Evolutionary conservation across 2,888 invertebrate genomes (phyloP).

Genomic region (Tholera decimalis): DNA sequence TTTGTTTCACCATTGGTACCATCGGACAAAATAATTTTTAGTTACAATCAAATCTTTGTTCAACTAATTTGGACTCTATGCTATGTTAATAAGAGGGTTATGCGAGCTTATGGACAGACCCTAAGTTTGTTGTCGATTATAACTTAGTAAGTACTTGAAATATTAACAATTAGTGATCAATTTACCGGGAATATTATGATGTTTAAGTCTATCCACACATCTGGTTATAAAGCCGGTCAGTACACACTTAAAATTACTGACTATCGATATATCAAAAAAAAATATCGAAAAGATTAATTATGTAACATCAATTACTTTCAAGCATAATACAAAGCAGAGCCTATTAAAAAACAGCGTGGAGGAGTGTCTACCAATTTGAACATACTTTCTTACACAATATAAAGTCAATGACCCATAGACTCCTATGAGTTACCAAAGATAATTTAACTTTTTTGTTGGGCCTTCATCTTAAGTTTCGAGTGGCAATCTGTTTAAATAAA

Average conservation of each 20-base stretch:
- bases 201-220: background rate
- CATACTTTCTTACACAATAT: constrained; percentile 41
- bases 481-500: constrained; percentile 37
- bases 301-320: constrained; percentile 30
- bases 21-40: constrained; percentile 67
- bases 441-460: constrained; percentile 54
- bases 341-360: constrained; percentile 20
- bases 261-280: too few species aligned
- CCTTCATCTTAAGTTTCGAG: constrained; percentile 32
- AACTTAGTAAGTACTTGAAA: constrained; percentile 45
- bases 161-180: constrained; percentile 39
- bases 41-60: constrained; percentile 57
- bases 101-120: background rate
- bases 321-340: constrained; percentile 19
- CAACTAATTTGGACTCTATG: constrained; percentile 45
- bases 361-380: constrained; percentile 29
- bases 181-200: constrained; percentile 22
- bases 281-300: constrained; percentile 7
- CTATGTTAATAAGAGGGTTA: background rate
- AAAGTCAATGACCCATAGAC: constrained; percentile 48
- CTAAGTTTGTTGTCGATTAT: constrained; percentile 24
- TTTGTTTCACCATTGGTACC: constrained; percentile 71
- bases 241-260: background rate
- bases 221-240: background rate
- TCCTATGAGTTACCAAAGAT: constrained; percentile 55